These are phyloP conservation scores for Chalcosyrphus nemorum DNA, from an alignment of 2,888 invertebrate genomes.

Conservation along the genomic window DNA sequence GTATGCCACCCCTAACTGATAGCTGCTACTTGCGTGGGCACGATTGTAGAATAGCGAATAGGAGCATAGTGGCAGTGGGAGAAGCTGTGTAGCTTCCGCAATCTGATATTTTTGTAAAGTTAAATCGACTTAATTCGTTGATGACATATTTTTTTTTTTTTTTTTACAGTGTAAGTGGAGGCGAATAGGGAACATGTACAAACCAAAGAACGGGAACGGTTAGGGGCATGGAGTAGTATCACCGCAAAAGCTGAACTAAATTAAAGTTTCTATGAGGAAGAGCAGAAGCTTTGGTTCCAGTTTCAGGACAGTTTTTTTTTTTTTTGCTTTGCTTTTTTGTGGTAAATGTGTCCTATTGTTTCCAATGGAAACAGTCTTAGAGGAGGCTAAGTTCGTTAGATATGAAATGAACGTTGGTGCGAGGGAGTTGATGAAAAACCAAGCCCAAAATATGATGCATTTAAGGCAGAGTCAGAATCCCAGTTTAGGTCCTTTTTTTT, in stretches of 20 bases:
- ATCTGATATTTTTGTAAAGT: conserved; percentile 70
- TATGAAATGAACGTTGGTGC: background rate
- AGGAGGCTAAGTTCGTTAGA: background rate
- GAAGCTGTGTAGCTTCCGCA: conserved; percentile 61
- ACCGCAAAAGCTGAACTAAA: conserved; percentile 33
- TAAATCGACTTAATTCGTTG: conserved; percentile 71
- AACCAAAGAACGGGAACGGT: background rate
- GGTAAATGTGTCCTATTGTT: background rate
- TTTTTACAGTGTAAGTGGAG: conserved; percentile 19
- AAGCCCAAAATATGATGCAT: too few species aligned
- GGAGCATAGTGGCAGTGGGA: conserved; percentile 3
- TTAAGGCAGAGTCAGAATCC: too few species aligned
- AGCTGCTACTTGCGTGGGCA: conserved; percentile 16
- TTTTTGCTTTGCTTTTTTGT: background rate
- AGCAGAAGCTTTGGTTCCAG: background rate
- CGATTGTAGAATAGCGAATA: conserved; percentile 18
- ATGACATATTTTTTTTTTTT: conserved; percentile 65
- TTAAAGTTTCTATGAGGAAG: conserved; percentile 33
- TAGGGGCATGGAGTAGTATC: background rate
- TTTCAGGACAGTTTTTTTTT: background rate
- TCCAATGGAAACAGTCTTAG: background rate
- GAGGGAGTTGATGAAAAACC: background rate
- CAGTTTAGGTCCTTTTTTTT: too few species aligned
- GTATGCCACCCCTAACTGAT: conserved; percentile 20
- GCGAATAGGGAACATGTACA: background rate